phyloP scores from a whole-genome alignment of 2,797 vertebrate species.

The Vipera ursinii region DNA sequence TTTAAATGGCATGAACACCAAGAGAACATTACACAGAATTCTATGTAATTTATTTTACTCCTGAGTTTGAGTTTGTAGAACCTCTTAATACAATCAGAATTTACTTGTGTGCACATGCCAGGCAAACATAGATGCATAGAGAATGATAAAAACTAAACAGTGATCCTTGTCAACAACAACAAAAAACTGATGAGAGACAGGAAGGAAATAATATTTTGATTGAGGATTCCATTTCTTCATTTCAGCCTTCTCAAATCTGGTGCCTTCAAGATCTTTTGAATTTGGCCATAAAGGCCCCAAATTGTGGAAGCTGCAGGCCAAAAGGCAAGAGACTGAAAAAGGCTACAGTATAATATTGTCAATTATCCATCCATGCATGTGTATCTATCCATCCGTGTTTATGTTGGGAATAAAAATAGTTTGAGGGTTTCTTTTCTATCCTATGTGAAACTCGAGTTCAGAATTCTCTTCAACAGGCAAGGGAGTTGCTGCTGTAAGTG shows the following conservation, averaged over 20 bases:
- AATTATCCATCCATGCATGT: neutral
- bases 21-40: neutral
- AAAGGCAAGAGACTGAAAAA: neutral
- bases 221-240: neutral
- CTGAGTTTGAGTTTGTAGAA: neutral
- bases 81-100: neutral
- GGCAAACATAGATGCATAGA: neutral
- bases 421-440: neutral
- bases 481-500: neutral
- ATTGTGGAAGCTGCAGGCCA: neutral
- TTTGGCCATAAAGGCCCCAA: neutral
- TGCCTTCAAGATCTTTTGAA: neutral
- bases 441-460: neutral
- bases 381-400: neutral
- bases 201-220: neutral
- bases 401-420: neutral
- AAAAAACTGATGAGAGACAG: neutral
- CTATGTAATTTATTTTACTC: neutral
- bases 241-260: neutral
- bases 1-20: neutral
- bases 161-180: neutral
- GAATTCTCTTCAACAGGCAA: neutral
- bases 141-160: neutral
- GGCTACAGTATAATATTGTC: neutral
- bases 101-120: neutral